Base-by-base conservation (phyloP, 2,888 invertebrate species). In the Acanthosepion esculentum region DNA sequence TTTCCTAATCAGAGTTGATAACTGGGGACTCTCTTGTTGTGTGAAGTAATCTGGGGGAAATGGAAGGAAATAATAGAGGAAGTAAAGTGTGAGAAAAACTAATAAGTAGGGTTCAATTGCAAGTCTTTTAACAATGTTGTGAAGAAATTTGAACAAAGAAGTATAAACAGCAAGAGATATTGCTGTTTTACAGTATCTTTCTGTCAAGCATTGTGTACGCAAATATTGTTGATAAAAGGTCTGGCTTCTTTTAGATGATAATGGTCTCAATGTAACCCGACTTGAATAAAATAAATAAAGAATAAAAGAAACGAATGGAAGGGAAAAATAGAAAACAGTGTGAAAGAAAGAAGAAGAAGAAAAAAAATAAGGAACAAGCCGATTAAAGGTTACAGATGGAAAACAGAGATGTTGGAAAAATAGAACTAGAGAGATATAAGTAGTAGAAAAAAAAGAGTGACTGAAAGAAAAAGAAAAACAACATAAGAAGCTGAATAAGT, bases 111-210 rank as follows among this genome's bases (percentile, higher is more conserved):
- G n/a, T n/a, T 33, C 12, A 78, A 78, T n/a, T 78, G 78, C 78
- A 78, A n/a, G 12, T 78, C n/a, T n/a, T 78, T n/a, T 78, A 78
- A 78, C 4, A 78, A 12, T 78, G n/a, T n/a, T 33, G 10, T 33
- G n/a, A 78, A n/a, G n/a, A 78, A n/a, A 33, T 78, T 78, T 78
- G 78, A 78, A 78, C 78, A 78, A 78, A 78, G 78, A 78, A n/a
- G n/a, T 78, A n/a, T 33, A 78, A 78, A 78, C 18, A 78, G 78
- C 12, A 33, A 78, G 78, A 78, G 78, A 78, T 78, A 78, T 78
- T 78, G n/a, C 5, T 33, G n/a, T 78, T 33, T 78, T 78, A 78
- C 78, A 78, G n/a, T 78, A n/a, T 78, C n/a, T n/a, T 15, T 78
- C n/a, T 78, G n/a, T 78, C 78, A 78, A n/a, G 12, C 78, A 78